A percentile compares a stretch with the other conserved stretches of the same genome.
phyloP scores from a whole-genome alignment of 2,888 invertebrate genomes.

The Tromatobia lineatoria region DNA sequence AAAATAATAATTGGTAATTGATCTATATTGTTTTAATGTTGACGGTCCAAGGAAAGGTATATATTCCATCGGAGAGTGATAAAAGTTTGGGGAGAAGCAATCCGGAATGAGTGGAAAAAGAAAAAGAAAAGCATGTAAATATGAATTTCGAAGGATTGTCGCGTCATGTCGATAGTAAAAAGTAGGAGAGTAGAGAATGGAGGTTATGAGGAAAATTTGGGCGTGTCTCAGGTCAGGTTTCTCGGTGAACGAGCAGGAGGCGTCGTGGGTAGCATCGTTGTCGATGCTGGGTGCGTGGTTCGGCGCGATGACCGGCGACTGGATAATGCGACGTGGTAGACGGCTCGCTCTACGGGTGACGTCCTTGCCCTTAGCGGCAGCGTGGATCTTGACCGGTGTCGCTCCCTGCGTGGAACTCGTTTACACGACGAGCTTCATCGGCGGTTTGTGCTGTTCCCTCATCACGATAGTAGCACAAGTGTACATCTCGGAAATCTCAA shows the following conservation, averaged over 20 bases:
- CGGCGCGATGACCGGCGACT: conserved; percentile 93
- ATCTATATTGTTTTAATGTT: no score
- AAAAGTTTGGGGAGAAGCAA: no score
- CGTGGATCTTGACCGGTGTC: conserved; percentile 93
- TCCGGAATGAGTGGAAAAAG: no score
- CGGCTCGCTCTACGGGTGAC: conserved; percentile 90
- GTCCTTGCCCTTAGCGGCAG: conserved; percentile 91
- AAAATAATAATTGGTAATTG: no score
- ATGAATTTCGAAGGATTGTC: no score
- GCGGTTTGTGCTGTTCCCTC: conserved; percentile 93
- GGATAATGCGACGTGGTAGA: conserved; percentile 91
- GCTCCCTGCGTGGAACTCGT: conserved; percentile 92
- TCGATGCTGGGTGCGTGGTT: conserved; percentile 93
- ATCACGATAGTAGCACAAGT: conserved; percentile 93
- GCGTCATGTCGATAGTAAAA: no score
- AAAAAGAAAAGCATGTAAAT: no score
- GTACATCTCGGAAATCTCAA: conserved; percentile 96
- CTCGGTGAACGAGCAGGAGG: conserved; percentile 90
- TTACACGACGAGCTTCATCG: conserved; percentile 94
- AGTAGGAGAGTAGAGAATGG: no score
- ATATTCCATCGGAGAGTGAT: no score
- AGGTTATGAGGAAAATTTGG: not conserved
- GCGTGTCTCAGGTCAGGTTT: conserved; percentile 86
- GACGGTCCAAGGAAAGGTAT: no score
- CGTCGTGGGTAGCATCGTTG: conserved; percentile 93